Evolutionary conservation across 2,888 invertebrate species (phyloP), one percentile per base, ranked within the genome.

Genomic region (Eudasyphora cyanicolor): DNA sequence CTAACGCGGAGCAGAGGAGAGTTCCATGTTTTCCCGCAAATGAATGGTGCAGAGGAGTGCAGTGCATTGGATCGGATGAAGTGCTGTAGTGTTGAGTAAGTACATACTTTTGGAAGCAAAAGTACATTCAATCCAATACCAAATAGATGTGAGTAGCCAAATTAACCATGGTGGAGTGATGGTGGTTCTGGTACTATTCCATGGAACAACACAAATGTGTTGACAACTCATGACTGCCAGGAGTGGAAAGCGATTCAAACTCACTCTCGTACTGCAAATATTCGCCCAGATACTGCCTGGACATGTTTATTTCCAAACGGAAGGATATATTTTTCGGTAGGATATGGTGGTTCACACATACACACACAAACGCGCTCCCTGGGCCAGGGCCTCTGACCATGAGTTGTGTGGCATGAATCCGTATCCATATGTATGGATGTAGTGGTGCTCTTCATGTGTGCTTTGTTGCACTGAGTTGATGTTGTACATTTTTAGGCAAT

Each of bases 401-500:
- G 64, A 49, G 29, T 71, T 64, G 32, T 57, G 27, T 54, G 64
- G 19, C 38, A 21, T 21, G 38, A 19, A 38, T 24, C 8, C 10
- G 10, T 57, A 27, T 27, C 1, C 24, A 12, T 49, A 19, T 49
- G 2, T 49, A 19, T 17, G 24, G 10, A 51, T 19, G 29, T 27
- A 8, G 62, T 35, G 73, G 38, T 57, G 57, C 73, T 84, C 64
- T 38, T 45, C 60, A 69, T 79, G 49, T 62, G 14, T 60, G 32
- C 45, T 35, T 49, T 79, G 49, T 29, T 38, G 75, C 74, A 78
- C 78, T 79, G 82, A 67, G 79, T 75, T 80, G 77, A 75, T 82
- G 71, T 51, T 76, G 78, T 49, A 73, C 84, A 79, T 81, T 76
- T 81, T 84, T 81, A 81, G 86, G 86, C 89, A 89, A 89, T 89